Base-by-base conservation (phyloP, 2,888 invertebrate genomes). In the Miltochrista miniata region DNA sequence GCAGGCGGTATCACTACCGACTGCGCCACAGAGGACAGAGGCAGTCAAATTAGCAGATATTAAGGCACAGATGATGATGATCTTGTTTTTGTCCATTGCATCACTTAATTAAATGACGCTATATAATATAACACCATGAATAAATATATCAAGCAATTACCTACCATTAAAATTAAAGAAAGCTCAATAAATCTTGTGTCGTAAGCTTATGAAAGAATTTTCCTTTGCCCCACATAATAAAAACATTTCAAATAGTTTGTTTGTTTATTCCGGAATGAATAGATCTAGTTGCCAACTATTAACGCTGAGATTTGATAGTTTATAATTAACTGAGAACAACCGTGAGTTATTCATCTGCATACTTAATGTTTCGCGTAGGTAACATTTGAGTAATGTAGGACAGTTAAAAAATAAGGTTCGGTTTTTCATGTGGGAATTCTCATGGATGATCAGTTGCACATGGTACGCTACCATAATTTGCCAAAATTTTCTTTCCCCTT, bases 151-250 rank as follows among this genome's bases (percentile, higher is more conserved):
- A 24, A 24, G 31, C 31, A 31, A 31, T 31, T 11, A 31, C 31
- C 8, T 31, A 9, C 11, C 10, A 5, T 31, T 31, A 31, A 24
- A 31, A 10, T 31, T 31, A 41, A 14, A 40, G 35, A 41, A 41
- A 47, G 47, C 30, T 13, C 14, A n/a, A 30, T 45, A 15, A 18
- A 38, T 31, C 31, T 39, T 33, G 15, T 39, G 38, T 15, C 18
- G 38, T 45, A 39, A 31, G n/a, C 18, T 33, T 45, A 38, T 38
- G 18, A 33, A 45, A 45, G 31, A 45, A 33, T 38, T 45, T 45
- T 13, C 52, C 57, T 58, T 60, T 56, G 48, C 48, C 36, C 69
- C 18, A 69, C 42, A 67, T 68, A 57, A 57, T 69, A 56, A 46
- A 40, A 59, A 53, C 52, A 53, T 41, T 69, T 59, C 30, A 47